A percentile compares a stretch with the other conserved stretches of the same genome.
Evolutionary conservation across 2,888 invertebrate genomes (phyloP).

Genomic region (Drosophila mimetica): DNA sequence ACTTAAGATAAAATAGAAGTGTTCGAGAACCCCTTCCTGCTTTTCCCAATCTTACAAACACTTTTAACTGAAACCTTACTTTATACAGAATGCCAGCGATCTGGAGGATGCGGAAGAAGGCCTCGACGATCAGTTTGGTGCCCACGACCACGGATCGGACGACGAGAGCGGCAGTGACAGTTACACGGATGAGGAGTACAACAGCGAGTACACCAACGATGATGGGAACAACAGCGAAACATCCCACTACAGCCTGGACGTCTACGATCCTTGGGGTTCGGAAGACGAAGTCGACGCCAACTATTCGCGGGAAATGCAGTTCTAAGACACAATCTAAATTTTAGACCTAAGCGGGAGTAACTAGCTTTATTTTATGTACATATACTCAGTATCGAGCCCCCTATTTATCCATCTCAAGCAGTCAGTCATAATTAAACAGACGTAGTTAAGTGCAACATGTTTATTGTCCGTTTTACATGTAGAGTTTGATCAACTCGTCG

Average conservation of each 20-base stretch:
- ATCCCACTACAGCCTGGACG: conserved; percentile 53
- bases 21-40: not conserved
- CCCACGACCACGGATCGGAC: conserved; percentile 57
- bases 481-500: conserved; percentile 98
- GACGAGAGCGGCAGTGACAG: conserved; percentile 77
- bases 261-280: conserved; percentile 58
- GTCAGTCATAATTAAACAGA: conserved; percentile 35
- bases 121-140: conserved; percentile 50
- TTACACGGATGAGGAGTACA: conserved; percentile 69
- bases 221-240: conserved; percentile 64
- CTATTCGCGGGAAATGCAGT: conserved; percentile 36
- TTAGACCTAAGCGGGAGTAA: conserved; percentile 28
- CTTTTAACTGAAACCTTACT: not conserved
- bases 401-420: conserved; percentile 39
- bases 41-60: not conserved
- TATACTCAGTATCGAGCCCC: conserved; percentile 26
- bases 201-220: conserved; percentile 68
- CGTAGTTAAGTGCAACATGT: conserved; percentile 23
- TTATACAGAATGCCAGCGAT: conserved; percentile 79
- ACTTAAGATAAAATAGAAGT: too few species aligned
- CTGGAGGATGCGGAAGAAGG: conserved; percentile 72
- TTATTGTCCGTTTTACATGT: conserved; percentile 87
- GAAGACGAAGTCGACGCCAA: conserved; percentile 49
- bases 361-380: conserved; percentile 31
- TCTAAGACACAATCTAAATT: conserved; percentile 52